These are phyloP conservation scores for Cosmia pyralina DNA, from an alignment of 2,888 invertebrate species.

Conservation along the genomic window DNA sequence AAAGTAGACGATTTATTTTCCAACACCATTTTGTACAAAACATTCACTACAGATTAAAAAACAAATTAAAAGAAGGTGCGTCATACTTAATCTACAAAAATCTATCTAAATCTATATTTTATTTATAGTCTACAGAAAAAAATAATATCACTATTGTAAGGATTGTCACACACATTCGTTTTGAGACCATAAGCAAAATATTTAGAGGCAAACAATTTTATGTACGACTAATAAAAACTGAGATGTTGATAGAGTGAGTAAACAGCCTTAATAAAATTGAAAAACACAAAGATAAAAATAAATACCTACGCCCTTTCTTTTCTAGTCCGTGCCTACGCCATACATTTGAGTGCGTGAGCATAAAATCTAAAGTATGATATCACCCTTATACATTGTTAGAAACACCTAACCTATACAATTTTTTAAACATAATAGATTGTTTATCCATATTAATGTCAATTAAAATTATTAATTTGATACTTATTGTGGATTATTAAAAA, in stretches of 20 bases:
- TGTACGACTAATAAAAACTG: no score
- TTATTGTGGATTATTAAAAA: not conserved
- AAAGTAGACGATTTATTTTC: conserved; percentile 46
- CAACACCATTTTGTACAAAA: conserved; percentile 49
- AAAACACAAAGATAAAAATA: no score
- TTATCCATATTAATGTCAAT: not conserved
- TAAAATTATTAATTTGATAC: not conserved
- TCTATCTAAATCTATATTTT: no score
- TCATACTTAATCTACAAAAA: conserved; percentile 27
- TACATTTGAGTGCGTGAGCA: no score
- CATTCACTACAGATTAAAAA: conserved; percentile 17
- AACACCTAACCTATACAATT: not conserved
- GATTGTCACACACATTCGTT: no score
- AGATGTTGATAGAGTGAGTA: no score
- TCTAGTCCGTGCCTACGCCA: no score
- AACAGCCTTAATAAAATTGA: no score
- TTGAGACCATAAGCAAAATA: no score
- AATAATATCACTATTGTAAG: no score
- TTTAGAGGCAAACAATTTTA: no score
- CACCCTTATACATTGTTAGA: not conserved
- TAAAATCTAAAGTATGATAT: not conserved
- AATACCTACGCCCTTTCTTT: no score
- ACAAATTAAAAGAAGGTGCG: conserved; percentile 21
- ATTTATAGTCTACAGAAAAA: not conserved
- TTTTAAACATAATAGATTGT: not conserved